Base-by-base conservation (phyloP, 1,140 invertebrate genomes). In the Lasioglossum albipes region DNA sequence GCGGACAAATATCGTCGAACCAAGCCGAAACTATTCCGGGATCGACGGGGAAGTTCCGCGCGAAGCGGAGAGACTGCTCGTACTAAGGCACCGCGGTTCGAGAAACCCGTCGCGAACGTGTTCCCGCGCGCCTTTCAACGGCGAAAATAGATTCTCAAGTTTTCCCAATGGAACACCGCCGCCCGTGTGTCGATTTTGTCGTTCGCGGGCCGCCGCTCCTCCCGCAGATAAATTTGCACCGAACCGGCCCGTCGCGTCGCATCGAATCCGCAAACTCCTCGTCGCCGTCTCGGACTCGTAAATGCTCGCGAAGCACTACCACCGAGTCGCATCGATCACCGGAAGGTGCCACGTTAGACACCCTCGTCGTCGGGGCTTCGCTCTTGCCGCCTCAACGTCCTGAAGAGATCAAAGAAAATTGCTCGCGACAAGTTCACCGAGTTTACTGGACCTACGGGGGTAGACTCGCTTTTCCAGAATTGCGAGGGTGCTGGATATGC, bases 111-210 rank as follows among this genome's bases (percentile, higher is more conserved):
- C 52, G 75, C 78, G 57, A 65, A 73, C 72, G 73, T 49, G 87
- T 89, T 89, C 88, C 88, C 90, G 89, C 87, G 88, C 87, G 87
- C 45, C 80, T 90, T 88, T 78, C 81, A 62, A 79, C 72, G 80
- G 84, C 87, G 81, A 91, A 92, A 92, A 92, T 92, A 92, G 91
- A 91, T 87, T 84, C 82, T 70, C 84, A 86, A 66, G 84, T 90
- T 90, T 87, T 91, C 87, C 90, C 88, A 80, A 76, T 83, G 82
- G 84, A 87, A 59, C n/a, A 87, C 76, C 31, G 69, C 57, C 20
- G 64, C 64, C 27, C 74, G 20, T 70, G 54, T 75, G 75, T 70
- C 67, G 68, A 82, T 66, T 42, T 66, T 68, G 79, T 64, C 31
- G 73, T 62, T 75, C 65, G 16, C 36, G 5, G 36, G 36, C 45